Conservation (phyloP, 2,888 invertebrate species). For the Stenodera caucasica region DNA sequence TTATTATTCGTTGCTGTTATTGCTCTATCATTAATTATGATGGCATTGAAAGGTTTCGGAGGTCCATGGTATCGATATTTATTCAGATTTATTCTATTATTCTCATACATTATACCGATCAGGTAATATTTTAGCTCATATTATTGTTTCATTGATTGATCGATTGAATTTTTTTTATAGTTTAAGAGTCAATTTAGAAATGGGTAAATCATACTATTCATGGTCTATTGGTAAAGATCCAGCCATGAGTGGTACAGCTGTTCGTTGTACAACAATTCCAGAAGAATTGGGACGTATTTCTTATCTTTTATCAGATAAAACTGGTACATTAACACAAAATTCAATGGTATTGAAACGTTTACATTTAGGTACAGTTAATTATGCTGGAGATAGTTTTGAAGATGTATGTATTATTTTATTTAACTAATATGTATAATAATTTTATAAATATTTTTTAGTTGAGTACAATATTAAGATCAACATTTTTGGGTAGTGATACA, state of each 20-base stretch:
- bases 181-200: slow-evolving; percentile 95
- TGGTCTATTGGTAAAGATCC: slow-evolving; percentile 95
- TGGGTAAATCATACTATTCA: slow-evolving; percentile 98
- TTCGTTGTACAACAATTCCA: slow-evolving; percentile 96
- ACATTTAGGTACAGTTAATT: slow-evolving; percentile 91
- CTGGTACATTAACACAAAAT: slow-evolving; percentile 97
- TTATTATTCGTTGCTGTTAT: slow-evolving; percentile 90
- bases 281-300: slow-evolving; percentile 97
- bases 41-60: slow-evolving; percentile 92
- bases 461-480: slow-evolving; percentile 55
- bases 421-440: background rate
- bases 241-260: slow-evolving; percentile 91
- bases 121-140: slow-evolving; percentile 59
- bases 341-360: slow-evolving; percentile 98
- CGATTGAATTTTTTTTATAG: slow-evolving; percentile 61
- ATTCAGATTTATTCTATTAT: slow-evolving; percentile 94
- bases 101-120: slow-evolving; percentile 99
- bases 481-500: slow-evolving; percentile 48
- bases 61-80: slow-evolving; percentile 97
- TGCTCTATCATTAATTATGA: slow-evolving; percentile 89
- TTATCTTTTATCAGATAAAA: slow-evolving; percentile 97
- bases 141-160: no score
- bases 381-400: slow-evolving; percentile 82
- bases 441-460: slow-evolving; percentile 49
- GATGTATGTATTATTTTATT: slow-evolving; percentile 60